phyloP scores from a whole-genome alignment of 2,113 vertebrate genomes.

The Rhizomys pruinosus region DNA sequence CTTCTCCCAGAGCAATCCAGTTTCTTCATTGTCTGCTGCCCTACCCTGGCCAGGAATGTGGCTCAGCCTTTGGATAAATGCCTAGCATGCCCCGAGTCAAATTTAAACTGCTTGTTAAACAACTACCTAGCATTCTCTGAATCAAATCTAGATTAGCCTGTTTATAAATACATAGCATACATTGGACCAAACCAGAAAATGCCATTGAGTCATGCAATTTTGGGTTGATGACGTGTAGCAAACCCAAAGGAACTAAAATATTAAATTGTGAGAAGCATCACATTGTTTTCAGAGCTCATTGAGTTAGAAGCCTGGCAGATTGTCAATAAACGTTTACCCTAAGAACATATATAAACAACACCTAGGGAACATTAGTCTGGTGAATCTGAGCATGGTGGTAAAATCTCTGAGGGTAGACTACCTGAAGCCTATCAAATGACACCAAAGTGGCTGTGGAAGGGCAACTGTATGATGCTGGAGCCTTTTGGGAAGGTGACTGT shows the following conservation, averaged over 20 bases:
- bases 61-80: not conserved
- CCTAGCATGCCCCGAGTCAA: not conserved
- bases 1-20: not conserved
- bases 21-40: not conserved
- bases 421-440: not conserved
- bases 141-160: not conserved
- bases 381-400: not conserved
- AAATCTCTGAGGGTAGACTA: not conserved
- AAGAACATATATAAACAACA: not conserved
- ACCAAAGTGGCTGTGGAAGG: not conserved
- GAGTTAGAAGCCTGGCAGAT: not conserved
- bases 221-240: not conserved
- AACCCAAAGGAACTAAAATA: not conserved
- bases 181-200: not conserved
- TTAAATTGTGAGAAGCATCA: not conserved
- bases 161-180: not conserved
- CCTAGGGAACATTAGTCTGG: not conserved
- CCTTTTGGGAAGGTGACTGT: not conserved
- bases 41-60: not conserved
- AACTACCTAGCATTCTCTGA: not conserved
- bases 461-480: not conserved
- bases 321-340: not conserved
- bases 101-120: not conserved
- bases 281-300: not conserved
- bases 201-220: not conserved